Percentiles rank a stretch among this genome's conserved stretches.
Evolutionary conservation across 64 coral and sea anemone species (phyloP).

Genomic region (Acropora tenuis): DNA sequence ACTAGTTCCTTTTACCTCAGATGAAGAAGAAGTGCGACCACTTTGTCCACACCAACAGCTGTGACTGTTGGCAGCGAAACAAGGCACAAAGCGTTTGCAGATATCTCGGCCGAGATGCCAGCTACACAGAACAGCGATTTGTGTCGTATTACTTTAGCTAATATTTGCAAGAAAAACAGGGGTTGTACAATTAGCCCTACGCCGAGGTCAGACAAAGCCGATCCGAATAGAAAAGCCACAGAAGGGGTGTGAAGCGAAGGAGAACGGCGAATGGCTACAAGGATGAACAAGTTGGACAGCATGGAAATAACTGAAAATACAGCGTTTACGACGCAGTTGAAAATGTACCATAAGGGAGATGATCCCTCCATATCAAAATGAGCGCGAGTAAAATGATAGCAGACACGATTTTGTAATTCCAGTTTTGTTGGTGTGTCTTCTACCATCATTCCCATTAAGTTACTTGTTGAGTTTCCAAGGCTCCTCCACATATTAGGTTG

Average conservation of each 20-base stretch:
- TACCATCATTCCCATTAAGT: not conserved
- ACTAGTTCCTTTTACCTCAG: conserved; percentile 22
- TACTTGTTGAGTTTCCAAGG: not conserved
- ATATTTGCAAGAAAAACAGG: not conserved
- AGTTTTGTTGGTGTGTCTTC: not conserved
- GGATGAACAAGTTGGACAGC: conserved; percentile 14
- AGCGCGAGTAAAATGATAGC: conserved; percentile 9
- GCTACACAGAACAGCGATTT: not conserved
- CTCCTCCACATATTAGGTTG: not conserved
- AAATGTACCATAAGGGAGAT: conserved; percentile 17
- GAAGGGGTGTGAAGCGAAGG: conserved; percentile 37
- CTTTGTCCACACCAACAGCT: conserved; percentile 17
- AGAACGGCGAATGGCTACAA: not conserved
- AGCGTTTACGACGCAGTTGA: conserved; percentile 19
- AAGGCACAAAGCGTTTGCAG: not conserved
- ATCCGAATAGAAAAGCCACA: not conserved
- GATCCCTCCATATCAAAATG: conserved; percentile 14
- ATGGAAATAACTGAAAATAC: not conserved
- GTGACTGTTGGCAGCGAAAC: conserved; percentile 35
- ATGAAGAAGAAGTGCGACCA: conserved; percentile 21
- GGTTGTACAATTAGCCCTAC: conserved; percentile 19
- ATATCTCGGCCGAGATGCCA: not conserved
- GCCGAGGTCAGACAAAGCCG: conserved; percentile 23
- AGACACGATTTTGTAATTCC: not conserved
- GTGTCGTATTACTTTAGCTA: conserved; percentile 11